Evolutionary conservation across 2,888 invertebrate genomes (phyloP).

Genomic region (Phyllotreta striolata): DNA sequence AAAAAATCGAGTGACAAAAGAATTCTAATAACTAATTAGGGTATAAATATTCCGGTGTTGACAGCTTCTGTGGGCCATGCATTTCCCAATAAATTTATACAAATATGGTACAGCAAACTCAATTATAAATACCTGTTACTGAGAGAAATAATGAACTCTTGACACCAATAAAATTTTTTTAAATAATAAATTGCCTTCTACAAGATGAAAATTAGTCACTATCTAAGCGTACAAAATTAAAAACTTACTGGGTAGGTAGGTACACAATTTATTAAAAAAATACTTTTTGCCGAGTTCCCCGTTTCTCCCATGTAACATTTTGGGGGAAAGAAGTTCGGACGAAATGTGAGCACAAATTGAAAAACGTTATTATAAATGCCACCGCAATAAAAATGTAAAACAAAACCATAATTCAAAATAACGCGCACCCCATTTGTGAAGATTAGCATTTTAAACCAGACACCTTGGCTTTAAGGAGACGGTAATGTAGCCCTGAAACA

Average conservation of each 20-base stretch:
- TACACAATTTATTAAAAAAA: constrained; percentile 81
- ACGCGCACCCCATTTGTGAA: constrained; percentile 63
- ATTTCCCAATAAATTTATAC: constrained; percentile 29
- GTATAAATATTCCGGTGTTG: constrained; percentile 30
- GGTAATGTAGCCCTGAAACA: constrained; percentile 57
- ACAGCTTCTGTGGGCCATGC: constrained; percentile 25
- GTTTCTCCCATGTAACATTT: no score
- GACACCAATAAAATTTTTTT: not conserved
- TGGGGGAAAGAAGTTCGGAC: constrained; percentile 20
- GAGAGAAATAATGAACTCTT: not conserved
- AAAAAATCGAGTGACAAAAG: constrained; percentile 13
- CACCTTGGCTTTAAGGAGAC: constrained; percentile 62
- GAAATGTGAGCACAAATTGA: constrained; percentile 57
- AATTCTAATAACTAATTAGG: constrained; percentile 32
- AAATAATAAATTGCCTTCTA: not conserved
- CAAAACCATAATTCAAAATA: constrained; percentile 63
- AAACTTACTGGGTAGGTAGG: not conserved
- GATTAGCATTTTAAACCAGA: constrained; percentile 64
- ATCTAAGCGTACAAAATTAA: not conserved
- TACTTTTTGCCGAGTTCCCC: constrained; percentile 78
- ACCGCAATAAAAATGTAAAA: constrained; percentile 64
- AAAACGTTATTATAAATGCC: constrained; percentile 63
- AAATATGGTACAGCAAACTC: constrained; percentile 21
- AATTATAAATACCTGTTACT: constrained; percentile 14
- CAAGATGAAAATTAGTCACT: no score